Conservation (phyloP, 2,113 vertebrate genomes). For the Fulmarus glacialis region DNA sequence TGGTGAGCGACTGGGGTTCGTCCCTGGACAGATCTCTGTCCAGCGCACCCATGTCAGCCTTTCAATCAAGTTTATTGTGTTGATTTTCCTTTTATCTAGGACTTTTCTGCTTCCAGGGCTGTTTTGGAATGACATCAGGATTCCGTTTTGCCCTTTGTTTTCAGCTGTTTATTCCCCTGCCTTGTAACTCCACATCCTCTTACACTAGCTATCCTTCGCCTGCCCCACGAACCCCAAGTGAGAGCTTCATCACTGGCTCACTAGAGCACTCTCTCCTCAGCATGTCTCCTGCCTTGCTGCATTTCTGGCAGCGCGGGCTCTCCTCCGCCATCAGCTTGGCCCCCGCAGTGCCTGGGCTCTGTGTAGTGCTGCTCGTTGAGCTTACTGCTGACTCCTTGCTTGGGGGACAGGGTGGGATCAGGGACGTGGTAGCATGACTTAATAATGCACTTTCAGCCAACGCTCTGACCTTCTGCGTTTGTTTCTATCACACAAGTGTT, state of each 20-base stretch:
- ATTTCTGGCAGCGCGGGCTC: background rate
- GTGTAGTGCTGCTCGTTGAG: constrained; percentile 53
- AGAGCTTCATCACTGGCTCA: background rate
- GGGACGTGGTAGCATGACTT: constrained; percentile 46
- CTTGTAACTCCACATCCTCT: background rate
- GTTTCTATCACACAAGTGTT: constrained; percentile 64
- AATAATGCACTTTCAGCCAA: constrained; percentile 65
- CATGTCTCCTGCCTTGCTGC: background rate
- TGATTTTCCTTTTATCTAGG: background rate
- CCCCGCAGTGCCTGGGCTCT: constrained; percentile 7
- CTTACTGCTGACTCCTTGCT: constrained; percentile 56
- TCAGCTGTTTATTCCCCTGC: background rate
- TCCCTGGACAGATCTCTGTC: background rate
- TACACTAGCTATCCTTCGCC: background rate
- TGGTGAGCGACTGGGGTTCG: background rate
- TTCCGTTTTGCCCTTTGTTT: background rate
- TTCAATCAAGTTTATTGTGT: background rate
- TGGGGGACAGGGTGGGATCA: constrained; percentile 41
- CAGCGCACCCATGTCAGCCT: background rate
- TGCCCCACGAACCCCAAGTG: background rate
- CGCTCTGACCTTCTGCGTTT: constrained; percentile 60
- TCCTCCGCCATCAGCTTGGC: background rate
- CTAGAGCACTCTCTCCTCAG: background rate
- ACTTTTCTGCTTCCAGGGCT: background rate
- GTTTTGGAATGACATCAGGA: background rate